Evolutionary conservation across 2,113 vertebrate genomes (phyloP).

Genomic region (Struthidea cinerea): DNA sequence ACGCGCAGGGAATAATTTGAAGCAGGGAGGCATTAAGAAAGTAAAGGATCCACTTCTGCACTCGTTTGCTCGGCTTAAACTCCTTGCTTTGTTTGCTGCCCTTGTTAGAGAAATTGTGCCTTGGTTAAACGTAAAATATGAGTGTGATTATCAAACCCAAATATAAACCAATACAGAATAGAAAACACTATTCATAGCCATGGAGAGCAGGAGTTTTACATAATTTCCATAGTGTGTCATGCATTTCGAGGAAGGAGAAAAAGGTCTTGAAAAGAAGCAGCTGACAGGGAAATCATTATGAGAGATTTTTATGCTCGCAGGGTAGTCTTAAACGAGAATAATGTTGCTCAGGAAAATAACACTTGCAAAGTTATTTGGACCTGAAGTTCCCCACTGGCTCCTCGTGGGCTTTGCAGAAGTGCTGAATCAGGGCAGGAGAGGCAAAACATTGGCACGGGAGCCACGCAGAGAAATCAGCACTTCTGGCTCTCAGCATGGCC

Average conservation of each 20-base stretch:
- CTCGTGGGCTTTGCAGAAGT: background rate
- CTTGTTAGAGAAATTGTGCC: conserved; percentile 46
- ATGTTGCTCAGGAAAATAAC: background rate
- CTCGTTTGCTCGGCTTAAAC: background rate
- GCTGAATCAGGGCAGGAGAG: conserved; percentile 21
- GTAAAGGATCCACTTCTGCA: background rate
- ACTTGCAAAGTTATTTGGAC: background rate
- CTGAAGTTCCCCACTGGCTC: background rate
- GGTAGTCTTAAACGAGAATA: conserved; percentile 13
- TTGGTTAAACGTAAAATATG: conserved; percentile 58
- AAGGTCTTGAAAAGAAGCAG: conserved; percentile 44
- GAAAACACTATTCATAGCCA: conserved; percentile 40
- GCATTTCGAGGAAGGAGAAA: conserved; percentile 51
- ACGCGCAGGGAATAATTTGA: background rate
- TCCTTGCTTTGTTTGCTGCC: conserved; percentile 45
- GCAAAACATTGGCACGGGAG: background rate
- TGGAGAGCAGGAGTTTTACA: conserved; percentile 31
- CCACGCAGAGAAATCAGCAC: background rate
- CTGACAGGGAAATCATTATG: conserved; percentile 40
- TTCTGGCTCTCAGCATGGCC: background rate
- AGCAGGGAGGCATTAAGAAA: background rate
- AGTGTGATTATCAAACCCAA: conserved; percentile 54
- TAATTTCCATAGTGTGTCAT: conserved; percentile 6
- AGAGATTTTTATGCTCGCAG: conserved; percentile 31
- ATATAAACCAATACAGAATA: conserved; percentile 39